These are phyloP conservation scores for Calameuta pallipes DNA, from an alignment of 2,888 invertebrate species.

Conservation along the genomic window DNA sequence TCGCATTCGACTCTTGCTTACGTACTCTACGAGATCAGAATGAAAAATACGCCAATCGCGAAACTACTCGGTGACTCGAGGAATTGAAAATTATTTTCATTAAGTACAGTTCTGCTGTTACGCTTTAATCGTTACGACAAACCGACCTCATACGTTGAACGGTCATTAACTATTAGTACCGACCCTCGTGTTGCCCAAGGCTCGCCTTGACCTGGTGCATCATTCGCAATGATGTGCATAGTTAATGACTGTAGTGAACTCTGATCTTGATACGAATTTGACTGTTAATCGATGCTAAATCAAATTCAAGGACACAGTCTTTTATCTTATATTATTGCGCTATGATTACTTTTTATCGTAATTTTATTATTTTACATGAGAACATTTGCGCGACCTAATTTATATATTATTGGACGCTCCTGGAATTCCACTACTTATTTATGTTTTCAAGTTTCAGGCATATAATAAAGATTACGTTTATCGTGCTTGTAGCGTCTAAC, in stretches of 20 bases:
- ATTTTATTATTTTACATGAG: neutral
- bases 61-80: neutral
- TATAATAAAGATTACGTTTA: neutral
- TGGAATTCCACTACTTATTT: neutral
- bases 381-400: neutral
- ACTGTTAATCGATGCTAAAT: neutral
- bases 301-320: too few relatives aligned
- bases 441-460: neutral
- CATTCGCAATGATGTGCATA: neutral
- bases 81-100: neutral
- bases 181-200: neutral
- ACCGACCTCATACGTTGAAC: neutral
- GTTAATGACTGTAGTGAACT: neutral
- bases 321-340: neutral
- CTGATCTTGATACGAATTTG: neutral
- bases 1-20: neutral
- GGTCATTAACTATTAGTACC: neutral
- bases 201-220: conserved; percentile 13
- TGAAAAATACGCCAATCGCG: neutral
- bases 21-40: neutral
- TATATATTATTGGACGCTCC: neutral
- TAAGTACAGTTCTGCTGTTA: neutral
- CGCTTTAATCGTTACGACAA: neutral
- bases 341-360: neutral
- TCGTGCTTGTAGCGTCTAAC: neutral